Evolutionary conservation across 1,140 invertebrate genomes (phyloP).

Genomic region (Catajapyx aquilonaris): DNA sequence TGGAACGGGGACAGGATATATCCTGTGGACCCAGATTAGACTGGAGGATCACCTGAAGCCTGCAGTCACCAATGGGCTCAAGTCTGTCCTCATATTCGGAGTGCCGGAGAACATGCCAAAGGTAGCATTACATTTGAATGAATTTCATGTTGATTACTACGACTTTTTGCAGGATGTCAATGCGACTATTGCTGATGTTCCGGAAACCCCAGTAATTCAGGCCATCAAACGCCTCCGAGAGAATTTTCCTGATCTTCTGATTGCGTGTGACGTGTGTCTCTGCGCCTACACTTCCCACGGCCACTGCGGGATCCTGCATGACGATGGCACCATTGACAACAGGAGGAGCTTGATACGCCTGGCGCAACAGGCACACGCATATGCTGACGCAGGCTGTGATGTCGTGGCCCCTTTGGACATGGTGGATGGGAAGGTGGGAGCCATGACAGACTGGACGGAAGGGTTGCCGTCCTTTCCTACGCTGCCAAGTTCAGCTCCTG

Average conservation of each 20-base stretch:
- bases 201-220: slow-evolving; percentile 24
- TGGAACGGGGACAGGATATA: slow-evolving; percentile 28
- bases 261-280: no score
- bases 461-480: slow-evolving; percentile 74
- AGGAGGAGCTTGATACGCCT: slow-evolving; percentile 55
- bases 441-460: slow-evolving; percentile 54
- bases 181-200: slow-evolving; percentile 23
- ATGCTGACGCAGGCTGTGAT: slow-evolving; percentile 77
- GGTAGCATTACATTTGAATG: no score
- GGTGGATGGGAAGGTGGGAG: slow-evolving; percentile 85
- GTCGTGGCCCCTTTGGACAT: slow-evolving; percentile 90
- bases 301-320: slow-evolving; percentile 69
- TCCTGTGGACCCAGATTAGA: slow-evolving; percentile 25
- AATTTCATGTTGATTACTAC: background rate
- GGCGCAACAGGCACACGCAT: slow-evolving; percentile 60
- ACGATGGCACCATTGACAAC: slow-evolving; percentile 59
- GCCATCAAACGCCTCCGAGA: slow-evolving; percentile 21
- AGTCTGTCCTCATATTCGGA: slow-evolving; percentile 31
- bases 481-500: slow-evolving; percentile 86
- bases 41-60: slow-evolving; percentile 22
- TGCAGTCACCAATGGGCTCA: slow-evolving; percentile 25
- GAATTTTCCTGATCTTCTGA: no score
- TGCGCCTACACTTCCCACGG: slow-evolving; percentile 85
- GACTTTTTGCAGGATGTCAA: slow-evolving; percentile 20
- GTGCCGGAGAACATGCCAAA: slow-evolving; percentile 25